phyloP scores from a whole-genome alignment of 2,888 invertebrate species.

The Alentia gelatinosa region DNA sequence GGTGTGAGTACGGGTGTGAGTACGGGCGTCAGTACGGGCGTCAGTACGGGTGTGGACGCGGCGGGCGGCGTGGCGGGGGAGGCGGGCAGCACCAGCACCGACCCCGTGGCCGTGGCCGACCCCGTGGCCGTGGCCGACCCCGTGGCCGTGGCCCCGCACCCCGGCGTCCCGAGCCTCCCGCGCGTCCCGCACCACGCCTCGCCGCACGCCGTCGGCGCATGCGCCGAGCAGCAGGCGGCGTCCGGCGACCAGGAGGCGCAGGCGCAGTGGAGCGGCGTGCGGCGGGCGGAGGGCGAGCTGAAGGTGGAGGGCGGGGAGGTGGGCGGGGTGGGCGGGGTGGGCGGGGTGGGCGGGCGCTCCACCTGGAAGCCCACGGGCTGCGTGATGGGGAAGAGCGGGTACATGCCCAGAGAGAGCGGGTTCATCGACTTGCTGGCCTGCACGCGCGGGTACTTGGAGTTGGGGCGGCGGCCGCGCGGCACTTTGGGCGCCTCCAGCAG shows the following conservation, averaged over 20 bases:
- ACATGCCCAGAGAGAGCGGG: constrained; percentile 61
- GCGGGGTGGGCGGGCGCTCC: constrained; percentile 67
- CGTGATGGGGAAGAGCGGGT: constrained; percentile 81
- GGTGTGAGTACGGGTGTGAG: too few relatives aligned
- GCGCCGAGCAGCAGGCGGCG: not conserved
- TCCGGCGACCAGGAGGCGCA: not conserved
- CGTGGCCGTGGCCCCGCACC: not conserved
- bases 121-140: not conserved
- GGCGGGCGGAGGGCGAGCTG: constrained; percentile 45
- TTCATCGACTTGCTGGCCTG: constrained; percentile 82
- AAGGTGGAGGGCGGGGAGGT: constrained; percentile 40
- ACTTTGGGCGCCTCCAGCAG: constrained; percentile 81
- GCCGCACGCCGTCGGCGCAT: too few relatives aligned
- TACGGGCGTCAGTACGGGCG: too few relatives aligned
- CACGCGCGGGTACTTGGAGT: constrained; percentile 82
- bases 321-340: constrained; percentile 48
- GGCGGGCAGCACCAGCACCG: not conserved
- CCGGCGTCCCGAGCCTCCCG: not conserved
- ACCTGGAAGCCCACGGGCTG: constrained; percentile 82
- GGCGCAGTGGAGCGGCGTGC: not conserved
- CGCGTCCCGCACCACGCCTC: not conserved
- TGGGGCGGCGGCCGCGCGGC: constrained; percentile 81
- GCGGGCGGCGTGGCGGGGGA: not conserved
- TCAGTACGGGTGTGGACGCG: not conserved
- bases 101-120: not conserved